Conservation (phyloP, 2,888 invertebrate genomes). For the Lucinisca nassula region DNA sequence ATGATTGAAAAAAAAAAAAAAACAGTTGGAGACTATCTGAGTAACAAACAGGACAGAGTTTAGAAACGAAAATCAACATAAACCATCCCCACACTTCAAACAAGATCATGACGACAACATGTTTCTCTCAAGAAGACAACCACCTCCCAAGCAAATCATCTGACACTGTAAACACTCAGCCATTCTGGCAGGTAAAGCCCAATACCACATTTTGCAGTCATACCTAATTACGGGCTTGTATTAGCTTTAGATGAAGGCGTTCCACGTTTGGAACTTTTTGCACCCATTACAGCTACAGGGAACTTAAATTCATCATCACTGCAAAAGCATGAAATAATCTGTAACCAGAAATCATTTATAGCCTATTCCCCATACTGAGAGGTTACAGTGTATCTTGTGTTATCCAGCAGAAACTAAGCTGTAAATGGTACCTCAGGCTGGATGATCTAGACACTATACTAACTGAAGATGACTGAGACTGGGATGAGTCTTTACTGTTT, state of each 20-base stretch:
- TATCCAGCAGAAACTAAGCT: neutral
- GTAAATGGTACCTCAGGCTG: conserved; percentile 51
- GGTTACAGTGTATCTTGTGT: neutral
- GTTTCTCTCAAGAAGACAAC: no score
- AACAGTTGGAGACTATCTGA: no score
- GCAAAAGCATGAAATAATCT: no score
- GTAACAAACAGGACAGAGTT: no score
- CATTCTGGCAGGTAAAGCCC: conserved; percentile 4
- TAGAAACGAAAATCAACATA: no score
- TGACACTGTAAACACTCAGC: conserved; percentile 47
- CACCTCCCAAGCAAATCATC: neutral
- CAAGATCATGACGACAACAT: no score
- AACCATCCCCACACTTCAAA: no score
- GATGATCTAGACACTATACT: conserved; percentile 43
- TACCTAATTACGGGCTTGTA: neutral
- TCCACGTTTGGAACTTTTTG: conserved; percentile 1
- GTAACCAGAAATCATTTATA: no score
- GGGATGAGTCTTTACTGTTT: conserved; percentile 7
- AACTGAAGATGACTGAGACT: neutral
- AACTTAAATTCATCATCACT: neutral
- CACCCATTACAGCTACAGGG: neutral
- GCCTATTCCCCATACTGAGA: neutral
- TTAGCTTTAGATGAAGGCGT: neutral
- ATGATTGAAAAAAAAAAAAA: no score
- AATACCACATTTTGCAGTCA: neutral